These are phyloP conservation scores for Canis aureus DNA, from an alignment of 2,113 vertebrate species.

Conservation along the genomic window DNA sequence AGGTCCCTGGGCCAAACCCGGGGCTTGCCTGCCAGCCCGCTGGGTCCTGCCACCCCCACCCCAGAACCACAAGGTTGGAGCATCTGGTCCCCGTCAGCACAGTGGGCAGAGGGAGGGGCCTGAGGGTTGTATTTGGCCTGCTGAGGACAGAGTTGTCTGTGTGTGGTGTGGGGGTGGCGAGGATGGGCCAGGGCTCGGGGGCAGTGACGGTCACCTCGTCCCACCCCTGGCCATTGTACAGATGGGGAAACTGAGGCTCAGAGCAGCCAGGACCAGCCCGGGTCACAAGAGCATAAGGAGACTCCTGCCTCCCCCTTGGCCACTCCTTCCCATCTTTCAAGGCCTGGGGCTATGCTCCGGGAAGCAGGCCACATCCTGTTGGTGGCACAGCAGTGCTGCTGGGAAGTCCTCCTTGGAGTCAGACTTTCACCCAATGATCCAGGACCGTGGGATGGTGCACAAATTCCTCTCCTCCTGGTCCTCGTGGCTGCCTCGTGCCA, in stretches of 20 bases:
- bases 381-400: conserved; percentile 70
- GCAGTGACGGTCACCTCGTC: not conserved
- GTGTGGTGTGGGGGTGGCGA: conserved; percentile 70
- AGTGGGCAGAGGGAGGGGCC: conserved; percentile 79
- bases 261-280: not conserved
- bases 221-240: not conserved
- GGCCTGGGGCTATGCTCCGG: conserved; percentile 51
- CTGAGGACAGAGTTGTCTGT: conserved; percentile 80
- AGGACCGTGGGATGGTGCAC: not conserved
- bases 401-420: conserved; percentile 72
- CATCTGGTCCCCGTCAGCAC: conserved; percentile 84
- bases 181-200: not conserved
- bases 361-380: conserved; percentile 76
- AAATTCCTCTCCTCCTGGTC: not conserved
- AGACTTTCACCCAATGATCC: conserved; percentile 24
- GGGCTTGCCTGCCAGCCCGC: conserved; percentile 79
- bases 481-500: not conserved
- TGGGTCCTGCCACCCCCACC: conserved; percentile 74
- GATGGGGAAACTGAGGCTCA: conserved; percentile 69
- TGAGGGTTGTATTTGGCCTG: conserved; percentile 71
- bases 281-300: not conserved
- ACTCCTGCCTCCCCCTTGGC: not conserved
- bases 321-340: conserved; percentile 39
- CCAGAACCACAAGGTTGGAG: conserved; percentile 83
- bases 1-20: conserved; percentile 84